A percentile compares a stretch with the other conserved stretches of the same genome.
Evolutionary conservation across 2,888 invertebrate genomes (phyloP).

Genomic region (Trichopria drosophilae): DNA sequence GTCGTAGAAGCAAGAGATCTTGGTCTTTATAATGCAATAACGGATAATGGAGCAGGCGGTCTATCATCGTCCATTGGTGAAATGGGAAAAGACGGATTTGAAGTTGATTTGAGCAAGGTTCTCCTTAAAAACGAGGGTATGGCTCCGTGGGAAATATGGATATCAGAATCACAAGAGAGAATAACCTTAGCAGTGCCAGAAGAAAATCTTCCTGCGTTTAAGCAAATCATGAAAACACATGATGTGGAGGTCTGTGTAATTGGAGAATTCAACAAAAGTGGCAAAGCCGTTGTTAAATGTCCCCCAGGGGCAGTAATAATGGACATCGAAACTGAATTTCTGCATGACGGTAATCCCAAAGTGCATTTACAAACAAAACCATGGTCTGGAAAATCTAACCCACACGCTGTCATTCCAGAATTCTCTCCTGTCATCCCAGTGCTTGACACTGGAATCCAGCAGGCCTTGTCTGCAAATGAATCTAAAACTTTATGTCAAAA

Average conservation of each 20-base stretch:
- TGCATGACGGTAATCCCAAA: constrained; percentile 16
- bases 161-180: constrained; percentile 22
- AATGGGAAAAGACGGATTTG: constrained; percentile 18
- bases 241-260: constrained; percentile 21
- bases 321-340: constrained; percentile 18
- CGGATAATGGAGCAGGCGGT: constrained; percentile 20
- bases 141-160: constrained; percentile 21
- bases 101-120: constrained; percentile 19
- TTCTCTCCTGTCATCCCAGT: too few relatives aligned
- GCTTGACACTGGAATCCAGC: too few relatives aligned
- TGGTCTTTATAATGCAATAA: constrained; percentile 28
- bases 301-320: constrained; percentile 17
- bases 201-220: constrained; percentile 19
- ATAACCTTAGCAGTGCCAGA: constrained; percentile 22
- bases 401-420: too few relatives aligned
- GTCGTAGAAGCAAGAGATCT: constrained; percentile 24
- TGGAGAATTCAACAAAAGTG: constrained; percentile 19
- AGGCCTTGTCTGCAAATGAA: constrained; percentile 5
- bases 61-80: constrained; percentile 22
- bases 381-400: constrained; percentile 13
- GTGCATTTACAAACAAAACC: constrained; percentile 14
- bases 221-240: constrained; percentile 20
- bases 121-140: constrained; percentile 19
- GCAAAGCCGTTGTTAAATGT: constrained; percentile 19
- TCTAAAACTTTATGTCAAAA: constrained; percentile 16